Evolutionary conservation across 2,797 vertebrate species (phyloP), one percentile per base, ranked within the genome.

Genomic region (Allobates femoralis): DNA sequence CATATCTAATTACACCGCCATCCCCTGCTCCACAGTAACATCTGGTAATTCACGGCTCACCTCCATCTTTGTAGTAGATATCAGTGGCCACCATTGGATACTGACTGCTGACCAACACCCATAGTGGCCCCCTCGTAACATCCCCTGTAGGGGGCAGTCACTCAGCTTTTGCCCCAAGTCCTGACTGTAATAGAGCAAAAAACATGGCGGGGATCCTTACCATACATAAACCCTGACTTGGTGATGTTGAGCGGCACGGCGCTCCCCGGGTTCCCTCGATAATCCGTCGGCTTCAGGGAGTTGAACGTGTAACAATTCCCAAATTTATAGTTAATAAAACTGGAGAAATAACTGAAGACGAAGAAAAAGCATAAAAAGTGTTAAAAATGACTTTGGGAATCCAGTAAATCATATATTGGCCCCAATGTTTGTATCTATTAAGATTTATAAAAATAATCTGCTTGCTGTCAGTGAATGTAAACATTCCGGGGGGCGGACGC

Each of bases 291-390:
- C 41, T 89, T 90, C 83, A 85, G 90, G 58, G 90, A 89, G 71
- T 90, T 90, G 78, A 90, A 90, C 7, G 90, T 90, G 86, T 89
- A 90, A 53, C 90, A 90, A 60, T 90, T 90, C 2, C 90, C 90
- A 79, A 90, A 90, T 64, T 89, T 90, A 79, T 90, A 90, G 74
- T 90, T 89, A 67, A 90, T 87, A 50, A 90, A 90, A 30, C 76
- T 83, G 60, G 90, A 89, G 67, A 90, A 90, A 30, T 46, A 90
- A 66, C 90, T 90, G 66, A 14, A 78, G 41, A 2, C n/a, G n/a
- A 74, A 37, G 26, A 81, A n/a, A 28, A n/a, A 28, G 12, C n/a
- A n/a, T n/a, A 34, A 28, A 69, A 74, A 79, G 12, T 21, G 7
- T 8, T 23, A 46, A n/a, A 10, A 37, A 69, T 6, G n/a, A n/a